Base-by-base conservation (phyloP, 2,113 vertebrate genomes). In the Oreochromis spilurus region DNA sequence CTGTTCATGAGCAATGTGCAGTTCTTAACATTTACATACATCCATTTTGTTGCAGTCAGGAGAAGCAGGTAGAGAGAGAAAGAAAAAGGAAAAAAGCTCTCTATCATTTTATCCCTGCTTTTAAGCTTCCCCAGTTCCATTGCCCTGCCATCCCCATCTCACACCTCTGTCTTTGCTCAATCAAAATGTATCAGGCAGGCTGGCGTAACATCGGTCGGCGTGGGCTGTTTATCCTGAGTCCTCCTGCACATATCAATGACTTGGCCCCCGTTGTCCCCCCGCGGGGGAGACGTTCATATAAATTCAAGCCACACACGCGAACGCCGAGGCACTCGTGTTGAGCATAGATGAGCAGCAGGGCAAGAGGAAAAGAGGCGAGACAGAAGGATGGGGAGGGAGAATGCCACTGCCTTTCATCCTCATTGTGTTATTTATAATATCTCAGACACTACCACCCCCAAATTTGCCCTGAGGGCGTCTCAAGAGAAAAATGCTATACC, bases 171-270 rank as follows among this genome's bases (percentile, higher is more conserved):
- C 92, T 92, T 57, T 70, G 87, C 92, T 94, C 91, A 93, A 91
- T 96, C 95, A 94, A 93, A 96, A 96, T 93, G 92, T 95, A 95
- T 96, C 94, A 96, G 95, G 95, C 94, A 72, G 83, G 90, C 93
- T 91, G 94, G 92, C 84, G 95, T 95, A 95, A 94, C 93, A 90
- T 87, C 85, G 84, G 89, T 91, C 81, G 91, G 94, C 88, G 89
- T 94, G 86, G 93, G 94, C 93, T 96, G 96, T 96, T 96, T 96
- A 96, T 96, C 96, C 94, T 2, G 93, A 93, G 93, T 94, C 94
- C 94, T 95, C 93, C 95, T 53, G 95, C 95, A 97, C 96, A 96
- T 96, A 96, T 96, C 96, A 97, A 96, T 96, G 96, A 96, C 94
- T 95, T 78, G 85, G 92, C 88, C 91, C 93, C 92, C 89, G 88